A percentile compares a stretch with the other conserved stretches of the same genome.
These are phyloP conservation scores for Chaetogeoica ovagalla DNA, from an alignment of 2,888 invertebrate genomes.

Conservation along the genomic window DNA sequence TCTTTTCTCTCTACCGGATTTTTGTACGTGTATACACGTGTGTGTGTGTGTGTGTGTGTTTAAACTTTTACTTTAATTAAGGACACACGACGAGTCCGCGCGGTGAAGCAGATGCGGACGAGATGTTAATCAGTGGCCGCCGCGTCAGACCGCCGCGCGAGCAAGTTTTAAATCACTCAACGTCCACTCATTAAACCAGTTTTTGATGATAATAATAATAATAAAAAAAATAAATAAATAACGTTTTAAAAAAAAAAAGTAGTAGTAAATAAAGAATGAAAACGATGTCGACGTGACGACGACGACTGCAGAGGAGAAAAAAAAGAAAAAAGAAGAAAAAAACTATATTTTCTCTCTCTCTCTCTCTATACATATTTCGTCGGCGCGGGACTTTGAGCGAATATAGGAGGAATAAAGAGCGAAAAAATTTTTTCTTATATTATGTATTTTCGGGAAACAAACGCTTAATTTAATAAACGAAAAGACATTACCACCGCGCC, in stretches of 20 bases:
- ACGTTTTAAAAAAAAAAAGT: background rate
- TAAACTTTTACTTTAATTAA: constrained; percentile 53
- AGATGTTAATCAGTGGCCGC: constrained; percentile 51
- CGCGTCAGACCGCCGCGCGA: constrained; percentile 36
- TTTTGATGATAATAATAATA: constrained; percentile 28
- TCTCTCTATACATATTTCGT: too few species aligned
- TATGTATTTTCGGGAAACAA: constrained; percentile 32
- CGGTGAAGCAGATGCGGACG: constrained; percentile 41
- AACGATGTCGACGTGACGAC: background rate
- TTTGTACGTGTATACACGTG: constrained; percentile 1
- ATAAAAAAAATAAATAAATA: constrained; percentile 18
- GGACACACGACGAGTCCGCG: constrained; percentile 26
- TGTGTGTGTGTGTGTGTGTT: constrained; percentile 20
- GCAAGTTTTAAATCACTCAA: constrained; percentile 52
- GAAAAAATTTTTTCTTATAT: background rate
- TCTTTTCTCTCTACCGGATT: constrained; percentile 21
- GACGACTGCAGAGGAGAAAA: background rate
- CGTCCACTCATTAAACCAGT: constrained; percentile 51
- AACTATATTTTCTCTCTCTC: too few species aligned
- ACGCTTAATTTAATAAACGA: constrained; percentile 49
- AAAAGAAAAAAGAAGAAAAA: background rate
- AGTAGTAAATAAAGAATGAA: constrained; percentile 16
- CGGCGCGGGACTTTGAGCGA: too few species aligned
- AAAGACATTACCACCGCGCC: constrained; percentile 36
- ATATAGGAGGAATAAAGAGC: too few species aligned